Conservation (phyloP, 1,140 invertebrate species). For the Tetragonula clypearis region DNA sequence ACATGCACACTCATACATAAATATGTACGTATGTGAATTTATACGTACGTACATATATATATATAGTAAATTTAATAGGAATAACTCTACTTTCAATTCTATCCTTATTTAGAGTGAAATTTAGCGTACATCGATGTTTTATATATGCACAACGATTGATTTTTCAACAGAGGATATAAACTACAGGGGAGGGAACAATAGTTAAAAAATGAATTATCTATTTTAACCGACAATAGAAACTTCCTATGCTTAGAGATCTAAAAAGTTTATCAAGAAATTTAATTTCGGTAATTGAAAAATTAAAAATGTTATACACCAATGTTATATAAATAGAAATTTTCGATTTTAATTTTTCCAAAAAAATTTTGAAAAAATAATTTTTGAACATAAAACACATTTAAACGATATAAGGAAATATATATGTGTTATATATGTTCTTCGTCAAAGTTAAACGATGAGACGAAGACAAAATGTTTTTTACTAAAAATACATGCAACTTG, state of each 20-base stretch:
- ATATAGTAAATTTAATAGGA: conserved; percentile 52
- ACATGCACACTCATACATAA: not conserved
- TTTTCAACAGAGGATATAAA: conserved; percentile 42
- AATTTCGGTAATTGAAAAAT: conserved; percentile 1
- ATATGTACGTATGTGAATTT: not conserved
- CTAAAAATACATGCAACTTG: conserved; percentile 15
- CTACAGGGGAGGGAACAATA: conserved; percentile 47
- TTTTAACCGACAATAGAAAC: conserved; percentile 8
- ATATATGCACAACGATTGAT: conserved; percentile 53
- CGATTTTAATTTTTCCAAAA: not conserved
- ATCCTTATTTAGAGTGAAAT: conserved; percentile 24
- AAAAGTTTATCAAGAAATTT: not conserved
- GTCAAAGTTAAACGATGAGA: not conserved
- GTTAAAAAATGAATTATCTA: conserved; percentile 14
- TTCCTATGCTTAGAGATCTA: not conserved
- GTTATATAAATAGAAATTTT: not conserved
- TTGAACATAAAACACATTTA: not conserved
- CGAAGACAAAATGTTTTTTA: not conserved
- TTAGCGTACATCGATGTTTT: conserved; percentile 39
- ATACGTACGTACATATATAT: conserved; percentile 3
- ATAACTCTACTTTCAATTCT: conserved; percentile 51
- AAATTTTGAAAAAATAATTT: not conserved
- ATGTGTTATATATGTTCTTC: not conserved
- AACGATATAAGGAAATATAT: not conserved
- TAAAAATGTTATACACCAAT: not conserved